phyloP scores from a whole-genome alignment of 2,113 vertebrate genomes.

The Malurus cyaneus region DNA sequence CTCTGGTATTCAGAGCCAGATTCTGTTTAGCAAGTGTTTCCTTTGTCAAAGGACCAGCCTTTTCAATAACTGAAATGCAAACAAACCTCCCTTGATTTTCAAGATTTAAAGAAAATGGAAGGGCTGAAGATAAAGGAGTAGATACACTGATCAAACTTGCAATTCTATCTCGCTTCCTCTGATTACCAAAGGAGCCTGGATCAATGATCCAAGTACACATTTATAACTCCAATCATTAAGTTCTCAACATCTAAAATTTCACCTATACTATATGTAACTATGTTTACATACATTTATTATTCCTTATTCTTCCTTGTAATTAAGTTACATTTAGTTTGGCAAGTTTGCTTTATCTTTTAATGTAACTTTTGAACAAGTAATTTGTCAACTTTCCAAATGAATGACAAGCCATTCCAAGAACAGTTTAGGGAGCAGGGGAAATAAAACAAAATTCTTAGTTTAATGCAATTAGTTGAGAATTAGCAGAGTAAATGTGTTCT shows the following conservation, averaged over 20 bases:
- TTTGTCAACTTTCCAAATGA: neutral
- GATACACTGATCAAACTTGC: neutral
- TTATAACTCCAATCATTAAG: neutral
- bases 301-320: neutral
- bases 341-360: neutral
- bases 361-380: neutral
- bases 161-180: neutral
- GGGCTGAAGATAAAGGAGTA: neutral
- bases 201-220: neutral
- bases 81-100: neutral
- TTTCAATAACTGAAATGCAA: neutral
- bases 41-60: neutral
- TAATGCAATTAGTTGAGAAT: neutral
- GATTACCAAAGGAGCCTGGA: neutral
- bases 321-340: neutral
- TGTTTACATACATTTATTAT: neutral
- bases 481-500: neutral
- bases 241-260: neutral
- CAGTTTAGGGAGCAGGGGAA: neutral
- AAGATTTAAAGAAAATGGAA: neutral
- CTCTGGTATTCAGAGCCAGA: neutral
- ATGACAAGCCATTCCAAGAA: neutral
- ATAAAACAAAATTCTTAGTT: neutral
- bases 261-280: neutral
- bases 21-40: neutral